Conservation (phyloP, 2,113 vertebrate species). For the Rallus limicola region DNA sequence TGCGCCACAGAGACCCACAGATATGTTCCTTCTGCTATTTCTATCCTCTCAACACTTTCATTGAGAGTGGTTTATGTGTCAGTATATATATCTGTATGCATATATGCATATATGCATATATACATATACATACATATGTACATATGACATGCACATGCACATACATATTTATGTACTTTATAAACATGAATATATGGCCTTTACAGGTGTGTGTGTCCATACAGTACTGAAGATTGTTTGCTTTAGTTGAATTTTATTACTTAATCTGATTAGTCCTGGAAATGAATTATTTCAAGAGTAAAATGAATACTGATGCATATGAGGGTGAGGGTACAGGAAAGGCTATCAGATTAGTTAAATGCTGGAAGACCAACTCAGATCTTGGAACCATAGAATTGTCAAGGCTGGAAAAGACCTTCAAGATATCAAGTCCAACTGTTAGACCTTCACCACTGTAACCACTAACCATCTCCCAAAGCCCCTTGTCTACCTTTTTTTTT, state of each 20-base stretch:
- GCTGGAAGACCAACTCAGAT: not conserved
- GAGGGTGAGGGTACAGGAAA: not conserved
- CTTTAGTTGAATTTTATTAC: not conserved
- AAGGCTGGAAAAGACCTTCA: too few relatives aligned
- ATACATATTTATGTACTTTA: not conserved
- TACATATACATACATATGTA: not conserved
- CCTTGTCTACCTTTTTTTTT: too few relatives aligned
- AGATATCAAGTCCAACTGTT: too few relatives aligned
- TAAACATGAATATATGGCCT: not conserved
- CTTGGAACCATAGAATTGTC: not conserved
- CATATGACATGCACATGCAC: too few relatives aligned
- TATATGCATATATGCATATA: not conserved
- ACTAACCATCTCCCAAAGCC: too few relatives aligned
- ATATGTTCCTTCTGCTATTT: not conserved
- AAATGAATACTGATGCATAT: not conserved
- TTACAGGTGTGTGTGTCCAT: not conserved
- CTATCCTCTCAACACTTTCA: not conserved
- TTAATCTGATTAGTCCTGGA: not conserved
- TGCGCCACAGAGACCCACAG: conserved; percentile 57
- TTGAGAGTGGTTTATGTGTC: not conserved
- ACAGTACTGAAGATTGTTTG: not conserved
- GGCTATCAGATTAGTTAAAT: not conserved
- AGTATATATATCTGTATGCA: too few relatives aligned
- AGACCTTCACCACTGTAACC: too few relatives aligned
- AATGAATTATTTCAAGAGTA: not conserved